Percentiles rank a stretch among this genome's conserved stretches.
These are phyloP conservation scores for Haliclystus octoradiatus DNA, from an alignment of 30 jellyfish, hydroid and myxozoan species.

Conservation along the genomic window DNA sequence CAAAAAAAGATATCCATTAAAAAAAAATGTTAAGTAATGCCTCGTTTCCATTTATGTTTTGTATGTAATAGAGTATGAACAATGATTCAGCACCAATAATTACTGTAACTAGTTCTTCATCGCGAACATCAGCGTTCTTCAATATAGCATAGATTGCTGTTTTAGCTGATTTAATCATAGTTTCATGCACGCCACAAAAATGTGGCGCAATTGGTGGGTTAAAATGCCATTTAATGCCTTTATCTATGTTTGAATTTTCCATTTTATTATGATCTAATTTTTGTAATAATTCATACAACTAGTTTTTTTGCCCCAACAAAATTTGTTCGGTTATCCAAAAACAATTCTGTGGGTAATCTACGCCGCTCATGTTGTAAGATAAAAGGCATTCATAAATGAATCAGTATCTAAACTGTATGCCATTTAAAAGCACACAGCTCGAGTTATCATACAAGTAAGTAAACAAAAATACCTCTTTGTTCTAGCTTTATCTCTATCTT, in stretches of 20 bases:
- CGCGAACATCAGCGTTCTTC: conserved; percentile 17
- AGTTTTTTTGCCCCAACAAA: conserved; percentile 32
- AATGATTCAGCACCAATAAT: conserved; percentile 25
- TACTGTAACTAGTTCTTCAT: too few relatives aligned
- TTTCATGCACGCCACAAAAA: conserved; percentile 26
- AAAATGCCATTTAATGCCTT: conserved; percentile 44
- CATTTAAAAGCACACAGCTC: conserved; percentile 54
- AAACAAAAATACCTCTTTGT: conserved; percentile 13
- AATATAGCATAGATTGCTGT: conserved; percentile 24
- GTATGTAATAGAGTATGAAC: too few relatives aligned
- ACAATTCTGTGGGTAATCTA: conserved; percentile 20
- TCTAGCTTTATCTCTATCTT: conserved; percentile 22
- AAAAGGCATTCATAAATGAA: conserved; percentile 37
- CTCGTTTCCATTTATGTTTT: too few relatives aligned
- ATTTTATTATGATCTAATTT: conserved; percentile 7
- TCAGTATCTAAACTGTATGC: conserved; percentile 37
- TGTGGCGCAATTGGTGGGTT: conserved; percentile 41
- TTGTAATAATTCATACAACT: conserved; percentile 13
- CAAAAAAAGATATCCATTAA: too few relatives aligned
- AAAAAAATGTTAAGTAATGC: too few relatives aligned
- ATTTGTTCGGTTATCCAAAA: conserved; percentile 28
- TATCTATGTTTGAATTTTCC: conserved; percentile 18
- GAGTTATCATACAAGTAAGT: conserved; percentile 17
- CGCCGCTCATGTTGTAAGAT: conserved; percentile 30
- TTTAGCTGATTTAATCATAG: conserved; percentile 29